A percentile compares a stretch with the other conserved stretches of the same genome.
Conservation (phyloP, 1,140 invertebrate species). For the Heterodera schachtii region DNA sequence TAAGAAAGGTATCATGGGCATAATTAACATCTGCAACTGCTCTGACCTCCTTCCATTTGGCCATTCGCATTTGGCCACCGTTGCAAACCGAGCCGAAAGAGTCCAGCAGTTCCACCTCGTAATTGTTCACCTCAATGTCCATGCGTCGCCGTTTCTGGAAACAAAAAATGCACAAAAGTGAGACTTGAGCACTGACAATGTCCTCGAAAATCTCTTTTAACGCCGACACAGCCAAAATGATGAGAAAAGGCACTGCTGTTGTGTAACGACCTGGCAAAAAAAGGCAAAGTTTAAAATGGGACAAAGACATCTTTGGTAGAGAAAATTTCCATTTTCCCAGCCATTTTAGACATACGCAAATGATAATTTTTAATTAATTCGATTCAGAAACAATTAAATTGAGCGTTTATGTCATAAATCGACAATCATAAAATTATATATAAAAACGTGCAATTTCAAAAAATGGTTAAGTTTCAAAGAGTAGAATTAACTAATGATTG, state of each 20-base stretch:
- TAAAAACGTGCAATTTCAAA: neutral
- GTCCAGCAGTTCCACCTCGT: constrained; percentile 68
- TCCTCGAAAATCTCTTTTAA: constrained; percentile 95
- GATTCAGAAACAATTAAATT: too few species aligned
- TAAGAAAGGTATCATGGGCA: too few species aligned
- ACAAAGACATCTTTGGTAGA: too few species aligned
- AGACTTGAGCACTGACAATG: constrained; percentile 73
- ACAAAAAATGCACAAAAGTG: constrained; percentile 22
- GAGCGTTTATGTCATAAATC: too few species aligned
- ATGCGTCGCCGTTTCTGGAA: constrained; percentile 85
- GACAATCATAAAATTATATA: too few species aligned
- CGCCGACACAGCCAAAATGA: constrained; percentile 88
- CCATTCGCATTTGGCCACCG: neutral
- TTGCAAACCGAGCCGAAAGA: constrained; percentile 29
- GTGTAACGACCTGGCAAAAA: constrained; percentile 78
- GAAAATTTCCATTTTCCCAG: too few species aligned
- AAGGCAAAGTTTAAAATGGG: neutral
- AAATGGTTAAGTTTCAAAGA: neutral
- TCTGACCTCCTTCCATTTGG: neutral
- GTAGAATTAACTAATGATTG: too few species aligned
- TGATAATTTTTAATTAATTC: too few species aligned
- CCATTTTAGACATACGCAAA: too few species aligned
- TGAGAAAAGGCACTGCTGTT: constrained; percentile 88
- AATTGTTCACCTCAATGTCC: constrained; percentile 89
- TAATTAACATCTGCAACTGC: too few species aligned